Conservation (phyloP, 2,888 invertebrate species). For the Phaedon cochleariae region DNA sequence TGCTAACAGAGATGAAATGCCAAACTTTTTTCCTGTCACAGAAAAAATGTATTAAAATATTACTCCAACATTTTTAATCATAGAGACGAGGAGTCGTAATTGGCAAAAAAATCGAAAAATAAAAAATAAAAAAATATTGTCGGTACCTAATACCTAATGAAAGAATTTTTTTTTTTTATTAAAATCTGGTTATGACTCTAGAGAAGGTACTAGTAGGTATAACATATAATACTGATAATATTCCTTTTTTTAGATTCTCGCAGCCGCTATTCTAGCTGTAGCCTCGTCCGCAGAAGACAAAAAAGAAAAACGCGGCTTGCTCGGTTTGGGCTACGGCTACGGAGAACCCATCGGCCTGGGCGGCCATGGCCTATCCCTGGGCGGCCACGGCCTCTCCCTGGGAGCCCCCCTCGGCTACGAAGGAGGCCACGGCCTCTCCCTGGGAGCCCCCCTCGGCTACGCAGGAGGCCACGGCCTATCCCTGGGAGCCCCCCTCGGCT, state of each 20-base stretch:
- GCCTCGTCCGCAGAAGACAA: slow-evolving; percentile 40
- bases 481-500: slow-evolving; percentile 1
- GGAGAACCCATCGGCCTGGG: slow-evolving; percentile 1
- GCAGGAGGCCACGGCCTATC: slow-evolving; percentile 12
- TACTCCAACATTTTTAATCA: too few relatives aligned
- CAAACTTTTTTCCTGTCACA: too few relatives aligned
- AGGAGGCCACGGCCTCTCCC: background rate
- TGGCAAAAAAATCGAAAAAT: too few relatives aligned
- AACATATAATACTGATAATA: background rate
- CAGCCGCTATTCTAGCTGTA: slow-evolving; percentile 41
- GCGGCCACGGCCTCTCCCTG: too few relatives aligned
- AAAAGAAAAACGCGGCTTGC: slow-evolving; percentile 47
- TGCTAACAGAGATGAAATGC: too few relatives aligned
- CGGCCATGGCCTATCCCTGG: slow-evolving; percentile 14
- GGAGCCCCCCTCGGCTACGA: slow-evolving; percentile 10
- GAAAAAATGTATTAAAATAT: too few relatives aligned
- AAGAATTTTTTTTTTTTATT: too few relatives aligned
- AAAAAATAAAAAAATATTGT: too few relatives aligned
- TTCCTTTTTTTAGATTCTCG: slow-evolving; percentile 34
- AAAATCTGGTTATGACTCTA: too few relatives aligned
- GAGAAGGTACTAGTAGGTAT: too few relatives aligned
- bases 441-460: background rate
- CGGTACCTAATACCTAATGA: too few relatives aligned
- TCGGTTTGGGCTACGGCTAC: slow-evolving; percentile 44
- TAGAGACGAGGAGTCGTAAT: too few relatives aligned